These are phyloP conservation scores for Cariama cristata DNA, from an alignment of 2,113 vertebrate genomes.

Conservation along the genomic window DNA sequence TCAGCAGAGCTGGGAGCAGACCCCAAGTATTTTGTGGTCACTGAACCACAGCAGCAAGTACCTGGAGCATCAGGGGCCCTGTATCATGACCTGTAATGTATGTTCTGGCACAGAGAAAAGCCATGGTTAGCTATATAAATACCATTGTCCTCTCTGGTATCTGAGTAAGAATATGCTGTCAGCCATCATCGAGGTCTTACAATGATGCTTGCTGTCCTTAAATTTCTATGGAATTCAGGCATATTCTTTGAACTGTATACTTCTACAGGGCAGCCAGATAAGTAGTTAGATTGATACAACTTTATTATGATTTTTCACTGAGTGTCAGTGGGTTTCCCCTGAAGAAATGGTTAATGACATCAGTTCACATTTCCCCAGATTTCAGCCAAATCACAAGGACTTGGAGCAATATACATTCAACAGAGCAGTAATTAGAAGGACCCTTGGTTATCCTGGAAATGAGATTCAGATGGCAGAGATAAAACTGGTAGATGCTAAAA, in stretches of 20 bases:
- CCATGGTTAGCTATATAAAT: neutral
- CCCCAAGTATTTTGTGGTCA: neutral
- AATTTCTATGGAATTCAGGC: neutral
- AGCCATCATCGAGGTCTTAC: neutral
- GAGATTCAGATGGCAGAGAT: constrained; percentile 76
- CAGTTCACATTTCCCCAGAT: constrained; percentile 20
- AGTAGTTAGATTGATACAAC: neutral
- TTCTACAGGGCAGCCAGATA: neutral
- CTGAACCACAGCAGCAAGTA: neutral
- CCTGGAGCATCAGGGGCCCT: neutral
- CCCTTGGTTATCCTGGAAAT: constrained; percentile 69
- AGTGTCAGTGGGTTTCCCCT: constrained; percentile 2
- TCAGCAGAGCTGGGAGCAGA: neutral
- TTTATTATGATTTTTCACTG: constrained; percentile 1
- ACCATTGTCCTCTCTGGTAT: neutral
- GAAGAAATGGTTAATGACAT: constrained; percentile 32
- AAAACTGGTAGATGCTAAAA: constrained; percentile 74
- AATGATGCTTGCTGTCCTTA: neutral
- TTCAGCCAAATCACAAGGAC: constrained; percentile 24
- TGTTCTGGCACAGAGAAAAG: neutral
- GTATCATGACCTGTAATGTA: neutral
- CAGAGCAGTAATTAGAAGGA: constrained; percentile 66
- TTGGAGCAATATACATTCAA: constrained; percentile 33
- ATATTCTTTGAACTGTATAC: neutral
- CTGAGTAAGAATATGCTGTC: neutral